phyloP scores from a whole-genome alignment of 2,113 vertebrate genomes.

The Cololabis saira region DNA sequence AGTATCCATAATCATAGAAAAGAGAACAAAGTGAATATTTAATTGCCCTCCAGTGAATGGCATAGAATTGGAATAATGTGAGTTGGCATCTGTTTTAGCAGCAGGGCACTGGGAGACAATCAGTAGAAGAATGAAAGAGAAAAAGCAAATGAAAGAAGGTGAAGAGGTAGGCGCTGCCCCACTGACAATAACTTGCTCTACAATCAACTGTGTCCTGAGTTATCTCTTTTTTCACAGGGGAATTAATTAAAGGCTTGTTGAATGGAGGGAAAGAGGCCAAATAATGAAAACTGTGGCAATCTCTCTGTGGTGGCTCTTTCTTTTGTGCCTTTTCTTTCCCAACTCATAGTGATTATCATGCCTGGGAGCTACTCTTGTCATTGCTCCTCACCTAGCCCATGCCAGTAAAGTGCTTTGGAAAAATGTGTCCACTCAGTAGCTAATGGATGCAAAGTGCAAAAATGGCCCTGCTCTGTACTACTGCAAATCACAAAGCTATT shows the following conservation, averaged over 20 bases:
- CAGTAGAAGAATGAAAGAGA: neutral
- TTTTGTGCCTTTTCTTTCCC: slow-evolving; percentile 29
- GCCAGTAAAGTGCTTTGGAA: slow-evolving; percentile 35
- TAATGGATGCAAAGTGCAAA: slow-evolving; percentile 42
- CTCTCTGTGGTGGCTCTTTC: slow-evolving; percentile 23
- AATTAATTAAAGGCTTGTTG: slow-evolving; percentile 56
- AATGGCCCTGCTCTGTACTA: slow-evolving; percentile 24
- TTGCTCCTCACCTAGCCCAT: slow-evolving; percentile 17
- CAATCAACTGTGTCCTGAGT: neutral
- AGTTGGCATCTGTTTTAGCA: slow-evolving; percentile 1
- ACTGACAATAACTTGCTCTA: slow-evolving; percentile 39
- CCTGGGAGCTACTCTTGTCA: slow-evolving; percentile 4
- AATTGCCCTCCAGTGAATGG: slow-evolving; percentile 25
- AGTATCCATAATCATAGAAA: slow-evolving; percentile 2
- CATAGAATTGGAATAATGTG: slow-evolving; percentile 3
- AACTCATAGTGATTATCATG: slow-evolving; percentile 19
- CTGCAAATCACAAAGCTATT: slow-evolving; percentile 57
- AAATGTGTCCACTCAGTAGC: slow-evolving; percentile 28
- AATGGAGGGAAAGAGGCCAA: slow-evolving; percentile 41
- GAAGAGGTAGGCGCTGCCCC: slow-evolving; percentile 22
- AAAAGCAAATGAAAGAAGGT: slow-evolving; percentile 35
- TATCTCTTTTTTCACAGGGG: slow-evolving; percentile 24
- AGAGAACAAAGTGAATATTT: slow-evolving; percentile 44
- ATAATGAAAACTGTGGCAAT: slow-evolving; percentile 38
- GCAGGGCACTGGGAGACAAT: slow-evolving; percentile 6